Evolutionary conservation across 2,113 vertebrate genomes (phyloP).

Genomic region (Pipa parva): DNA sequence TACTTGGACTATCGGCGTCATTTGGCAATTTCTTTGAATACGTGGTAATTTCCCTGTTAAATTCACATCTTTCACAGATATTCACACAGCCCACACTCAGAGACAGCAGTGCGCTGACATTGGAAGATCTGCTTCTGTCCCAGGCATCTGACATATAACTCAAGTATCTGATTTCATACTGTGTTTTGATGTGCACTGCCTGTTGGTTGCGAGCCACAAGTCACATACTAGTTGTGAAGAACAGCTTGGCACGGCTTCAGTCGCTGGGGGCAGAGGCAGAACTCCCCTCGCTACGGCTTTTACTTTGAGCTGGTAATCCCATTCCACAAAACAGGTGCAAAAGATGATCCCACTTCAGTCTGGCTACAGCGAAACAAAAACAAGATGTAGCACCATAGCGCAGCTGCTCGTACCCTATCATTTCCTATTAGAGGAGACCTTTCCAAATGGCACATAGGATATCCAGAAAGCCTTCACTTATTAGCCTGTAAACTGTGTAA

Average conservation of each 20-base stretch:
- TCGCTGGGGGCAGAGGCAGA: slow-evolving; percentile 18
- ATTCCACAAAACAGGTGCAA: slow-evolving; percentile 41
- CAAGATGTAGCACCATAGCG: slow-evolving; percentile 11
- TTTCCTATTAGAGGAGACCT: slow-evolving; percentile 20
- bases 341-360: slow-evolving; percentile 28
- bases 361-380: slow-evolving; percentile 28
- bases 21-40: background rate
- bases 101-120: slow-evolving; percentile 16
- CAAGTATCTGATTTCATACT: slow-evolving; percentile 20
- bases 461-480: too few relatives aligned
- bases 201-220: slow-evolving; percentile 38
- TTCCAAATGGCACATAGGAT: too few relatives aligned
- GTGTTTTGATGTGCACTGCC: slow-evolving; percentile 38
- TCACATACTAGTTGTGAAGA: slow-evolving; percentile 19
- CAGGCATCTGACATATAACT: slow-evolving; percentile 35
- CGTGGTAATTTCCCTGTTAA: slow-evolving; percentile 14
- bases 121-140: slow-evolving; percentile 17
- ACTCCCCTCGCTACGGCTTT: slow-evolving; percentile 10
- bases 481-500: too few relatives aligned
- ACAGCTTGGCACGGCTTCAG: slow-evolving; percentile 36
- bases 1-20: too few relatives aligned
- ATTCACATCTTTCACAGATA: background rate
- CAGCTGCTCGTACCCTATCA: slow-evolving; percentile 14
- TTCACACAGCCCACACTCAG: background rate
- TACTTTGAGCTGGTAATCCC: slow-evolving; percentile 39